These are phyloP conservation scores for Drosophila fulvimacula DNA, from an alignment of 2,888 invertebrate species.

Conservation along the genomic window DNA sequence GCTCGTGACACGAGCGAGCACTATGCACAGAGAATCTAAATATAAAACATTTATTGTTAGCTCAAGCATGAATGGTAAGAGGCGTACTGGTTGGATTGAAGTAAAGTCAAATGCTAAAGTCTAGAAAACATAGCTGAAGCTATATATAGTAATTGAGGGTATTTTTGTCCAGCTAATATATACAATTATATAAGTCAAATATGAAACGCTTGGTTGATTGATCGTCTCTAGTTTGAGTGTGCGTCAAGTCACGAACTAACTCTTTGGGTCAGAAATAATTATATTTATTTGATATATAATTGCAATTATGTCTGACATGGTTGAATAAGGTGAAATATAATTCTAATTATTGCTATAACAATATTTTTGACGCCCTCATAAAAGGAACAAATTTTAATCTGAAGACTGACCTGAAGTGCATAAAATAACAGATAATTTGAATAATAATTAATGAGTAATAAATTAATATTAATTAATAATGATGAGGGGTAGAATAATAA, in stretches of 20 bases:
- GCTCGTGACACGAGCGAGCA: not conserved
- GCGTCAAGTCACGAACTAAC: not conserved
- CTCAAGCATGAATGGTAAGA: not conserved
- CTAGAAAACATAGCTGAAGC: not conserved
- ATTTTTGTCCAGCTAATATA: not conserved
- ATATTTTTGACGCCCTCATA: too few species aligned
- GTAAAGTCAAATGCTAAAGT: not conserved
- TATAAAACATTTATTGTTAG: not conserved
- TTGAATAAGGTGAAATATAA: not conserved
- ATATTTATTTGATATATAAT: not conserved
- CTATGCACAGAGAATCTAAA: not conserved
- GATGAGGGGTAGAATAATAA: too few species aligned
- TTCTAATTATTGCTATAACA: too few species aligned
- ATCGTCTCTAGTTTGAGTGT: not conserved
- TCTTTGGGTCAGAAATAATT: not conserved
- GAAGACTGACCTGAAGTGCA: too few species aligned
- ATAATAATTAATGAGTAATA: too few species aligned
- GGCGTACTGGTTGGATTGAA: not conserved
- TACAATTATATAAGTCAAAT: not conserved
- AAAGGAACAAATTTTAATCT: too few species aligned
- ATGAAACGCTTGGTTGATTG: not conserved
- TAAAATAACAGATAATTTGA: too few species aligned
- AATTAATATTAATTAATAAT: too few species aligned
- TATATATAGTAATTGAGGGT: not conserved
- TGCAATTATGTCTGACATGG: not conserved